Percentiles rank a stretch among this genome's conserved stretches.
These are phyloP conservation scores for Encarsia formosa DNA, from an alignment of 2,888 invertebrate genomes.

Conservation along the genomic window DNA sequence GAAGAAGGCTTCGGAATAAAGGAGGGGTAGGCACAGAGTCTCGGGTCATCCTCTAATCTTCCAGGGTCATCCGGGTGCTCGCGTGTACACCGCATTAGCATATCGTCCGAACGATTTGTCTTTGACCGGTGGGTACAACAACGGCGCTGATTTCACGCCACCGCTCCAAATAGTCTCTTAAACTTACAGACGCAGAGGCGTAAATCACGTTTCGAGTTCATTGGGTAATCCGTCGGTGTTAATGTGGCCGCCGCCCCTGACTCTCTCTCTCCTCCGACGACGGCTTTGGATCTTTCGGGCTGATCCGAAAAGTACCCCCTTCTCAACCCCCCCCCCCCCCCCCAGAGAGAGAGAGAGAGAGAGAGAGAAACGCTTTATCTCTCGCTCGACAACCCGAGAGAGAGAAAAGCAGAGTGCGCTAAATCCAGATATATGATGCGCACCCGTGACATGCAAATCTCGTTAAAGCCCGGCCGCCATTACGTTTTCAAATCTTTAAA, in stretches of 20 bases:
- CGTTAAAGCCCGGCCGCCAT: slow-evolving; percentile 50
- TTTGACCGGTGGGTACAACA: too few species aligned
- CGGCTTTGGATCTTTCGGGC: slow-evolving; percentile 37
- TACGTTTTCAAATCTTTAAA: slow-evolving; percentile 53
- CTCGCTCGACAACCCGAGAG: slow-evolving; percentile 4
- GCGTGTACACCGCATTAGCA: slow-evolving; percentile 20
- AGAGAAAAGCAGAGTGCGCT: slow-evolving; percentile 36
- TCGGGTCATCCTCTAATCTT: slow-evolving; percentile 21
- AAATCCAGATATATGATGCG: slow-evolving; percentile 53
- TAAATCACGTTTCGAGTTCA: slow-evolving; percentile 49
- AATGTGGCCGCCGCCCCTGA: slow-evolving; percentile 39
- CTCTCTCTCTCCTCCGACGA: slow-evolving; percentile 31
- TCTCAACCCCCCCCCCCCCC: slow-evolving; percentile 2
- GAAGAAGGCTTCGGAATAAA: background rate
- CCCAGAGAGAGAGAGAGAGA: slow-evolving; percentile 6
- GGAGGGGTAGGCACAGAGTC: background rate
- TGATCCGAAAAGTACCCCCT: slow-evolving; percentile 40
- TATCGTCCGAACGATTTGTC: slow-evolving; percentile 25
- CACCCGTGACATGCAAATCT: slow-evolving; percentile 52
- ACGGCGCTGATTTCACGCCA: slow-evolving; percentile 13
- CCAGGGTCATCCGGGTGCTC: slow-evolving; percentile 20
- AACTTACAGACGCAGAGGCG: slow-evolving; percentile 6
- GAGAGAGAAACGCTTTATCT: slow-evolving; percentile 18
- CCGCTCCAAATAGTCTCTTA: background rate
- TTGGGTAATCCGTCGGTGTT: slow-evolving; percentile 49